A percentile compares a stretch with the other conserved stretches of the same genome.
Evolutionary conservation across 1,140 invertebrate species (phyloP).

Genomic region (Archegozetes longisetosus): DNA sequence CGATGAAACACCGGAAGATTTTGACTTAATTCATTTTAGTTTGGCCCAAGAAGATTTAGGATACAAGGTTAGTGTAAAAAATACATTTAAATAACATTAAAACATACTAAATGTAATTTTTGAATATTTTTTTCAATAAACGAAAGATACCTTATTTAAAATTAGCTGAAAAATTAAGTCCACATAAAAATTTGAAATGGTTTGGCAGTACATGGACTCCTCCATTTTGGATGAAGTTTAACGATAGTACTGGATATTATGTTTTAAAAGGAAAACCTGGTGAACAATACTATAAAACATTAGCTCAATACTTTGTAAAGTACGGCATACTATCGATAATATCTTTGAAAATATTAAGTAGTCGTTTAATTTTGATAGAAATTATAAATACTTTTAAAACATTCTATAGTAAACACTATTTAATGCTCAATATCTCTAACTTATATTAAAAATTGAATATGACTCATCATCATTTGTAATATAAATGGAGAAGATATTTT

Average conservation of each 20-base stretch:
- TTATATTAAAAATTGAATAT: too few relatives aligned
- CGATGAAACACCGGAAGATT: slow-evolving; percentile 41
- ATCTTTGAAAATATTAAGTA: too few relatives aligned
- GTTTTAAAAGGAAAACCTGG: slow-evolving; percentile 37
- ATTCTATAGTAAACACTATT: too few relatives aligned
- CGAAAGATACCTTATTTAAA: slow-evolving; percentile 51
- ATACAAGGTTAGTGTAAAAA: slow-evolving; percentile 37
- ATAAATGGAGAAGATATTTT: too few relatives aligned
- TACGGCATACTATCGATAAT: slow-evolving; percentile 23
- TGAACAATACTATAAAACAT: slow-evolving; percentile 52
- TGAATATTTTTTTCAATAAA: slow-evolving; percentile 10
- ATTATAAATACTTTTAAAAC: neutral
- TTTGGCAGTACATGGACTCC: slow-evolving; percentile 66
- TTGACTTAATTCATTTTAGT: slow-evolving; percentile 44
- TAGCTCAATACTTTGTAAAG: slow-evolving; percentile 60
- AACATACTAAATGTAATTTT: too few relatives aligned
- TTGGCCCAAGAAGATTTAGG: slow-evolving; percentile 45
- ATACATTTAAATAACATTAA: neutral
- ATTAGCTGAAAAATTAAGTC: slow-evolving; percentile 32
- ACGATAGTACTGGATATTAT: slow-evolving; percentile 39
- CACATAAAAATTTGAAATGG: slow-evolving; percentile 33
- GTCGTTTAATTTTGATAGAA: neutral
- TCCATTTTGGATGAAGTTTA: slow-evolving; percentile 85
- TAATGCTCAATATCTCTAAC: too few relatives aligned
- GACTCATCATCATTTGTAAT: too few relatives aligned